These are phyloP conservation scores for Dallia pectoralis DNA, from an alignment of 2,797 vertebrate genomes.

Conservation along the genomic window DNA sequence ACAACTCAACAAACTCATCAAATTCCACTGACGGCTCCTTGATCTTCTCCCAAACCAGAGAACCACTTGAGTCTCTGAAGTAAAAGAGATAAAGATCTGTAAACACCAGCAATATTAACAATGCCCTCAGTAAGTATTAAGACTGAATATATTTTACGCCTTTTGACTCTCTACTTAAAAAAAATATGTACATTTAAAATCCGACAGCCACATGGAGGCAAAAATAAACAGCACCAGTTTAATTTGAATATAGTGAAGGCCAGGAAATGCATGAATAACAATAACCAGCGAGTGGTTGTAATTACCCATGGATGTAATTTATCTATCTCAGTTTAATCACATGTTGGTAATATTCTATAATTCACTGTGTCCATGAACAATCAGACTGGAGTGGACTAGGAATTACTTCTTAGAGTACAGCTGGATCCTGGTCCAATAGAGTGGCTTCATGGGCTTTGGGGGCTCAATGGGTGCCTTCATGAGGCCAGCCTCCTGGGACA, in stretches of 20 bases:
- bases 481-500: constrained; percentile 80
- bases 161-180: no score
- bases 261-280: no score
- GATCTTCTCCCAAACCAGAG: constrained; percentile 94
- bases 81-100: constrained; percentile 19
- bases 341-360: not conserved
- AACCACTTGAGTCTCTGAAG: constrained; percentile 74
- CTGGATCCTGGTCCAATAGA: constrained; percentile 98
- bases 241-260: no score
- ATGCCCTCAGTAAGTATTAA: not conserved
- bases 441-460: constrained; percentile 95
- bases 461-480: constrained; percentile 89
- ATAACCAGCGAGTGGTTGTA: no score
- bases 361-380: no score
- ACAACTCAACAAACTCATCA: constrained; percentile 93
- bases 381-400: constrained; percentile 13
- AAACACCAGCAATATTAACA: constrained; percentile 16
- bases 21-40: constrained; percentile 90
- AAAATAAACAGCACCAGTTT: no score
- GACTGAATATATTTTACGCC: no score
- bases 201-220: no score
- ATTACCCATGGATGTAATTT: constrained; percentile 40
- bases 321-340: constrained; percentile 56
- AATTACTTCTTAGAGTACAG: constrained; percentile 91
- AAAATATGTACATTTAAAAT: no score